phyloP scores from a whole-genome alignment of 2,113 vertebrate genomes.

The Passerina amoena region DNA sequence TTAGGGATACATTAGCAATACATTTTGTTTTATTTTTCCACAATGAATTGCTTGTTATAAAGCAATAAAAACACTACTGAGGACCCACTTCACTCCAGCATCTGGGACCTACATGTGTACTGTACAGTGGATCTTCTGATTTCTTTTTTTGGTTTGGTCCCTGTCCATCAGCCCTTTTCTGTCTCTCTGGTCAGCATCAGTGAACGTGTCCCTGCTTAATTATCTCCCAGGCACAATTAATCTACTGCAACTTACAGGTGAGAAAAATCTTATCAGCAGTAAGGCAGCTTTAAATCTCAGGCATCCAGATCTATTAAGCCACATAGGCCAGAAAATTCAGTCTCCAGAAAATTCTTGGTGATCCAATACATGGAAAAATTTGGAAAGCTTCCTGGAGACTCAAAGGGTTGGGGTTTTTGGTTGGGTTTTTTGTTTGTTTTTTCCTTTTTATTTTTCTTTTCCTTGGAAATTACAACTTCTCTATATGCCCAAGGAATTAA shows the following conservation, averaged over 20 bases:
- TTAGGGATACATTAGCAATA: background rate
- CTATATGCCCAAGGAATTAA: background rate
- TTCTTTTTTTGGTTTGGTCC: background rate
- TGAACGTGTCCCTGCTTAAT: accelerated
- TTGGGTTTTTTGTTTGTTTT: background rate
- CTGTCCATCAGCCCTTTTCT: background rate
- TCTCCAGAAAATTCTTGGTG: background rate
- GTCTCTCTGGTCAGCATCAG: background rate
- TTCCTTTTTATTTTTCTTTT: background rate
- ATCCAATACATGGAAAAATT: background rate
- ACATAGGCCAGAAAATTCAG: background rate
- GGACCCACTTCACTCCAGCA: background rate
- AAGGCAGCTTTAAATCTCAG: background rate
- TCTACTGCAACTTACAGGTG: background rate
- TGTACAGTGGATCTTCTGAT: background rate
- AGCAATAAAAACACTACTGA: background rate
- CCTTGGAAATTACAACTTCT: background rate
- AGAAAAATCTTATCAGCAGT: background rate
- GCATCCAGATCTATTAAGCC: background rate
- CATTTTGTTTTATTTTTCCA: background rate
- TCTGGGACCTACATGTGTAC: background rate
- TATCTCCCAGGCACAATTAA: background rate
- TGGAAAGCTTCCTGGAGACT: background rate
- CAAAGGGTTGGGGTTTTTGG: background rate
- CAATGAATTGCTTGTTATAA: background rate